Conservation (phyloP, 2,797 vertebrate genomes). For the Emydoidea blandingii region DNA sequence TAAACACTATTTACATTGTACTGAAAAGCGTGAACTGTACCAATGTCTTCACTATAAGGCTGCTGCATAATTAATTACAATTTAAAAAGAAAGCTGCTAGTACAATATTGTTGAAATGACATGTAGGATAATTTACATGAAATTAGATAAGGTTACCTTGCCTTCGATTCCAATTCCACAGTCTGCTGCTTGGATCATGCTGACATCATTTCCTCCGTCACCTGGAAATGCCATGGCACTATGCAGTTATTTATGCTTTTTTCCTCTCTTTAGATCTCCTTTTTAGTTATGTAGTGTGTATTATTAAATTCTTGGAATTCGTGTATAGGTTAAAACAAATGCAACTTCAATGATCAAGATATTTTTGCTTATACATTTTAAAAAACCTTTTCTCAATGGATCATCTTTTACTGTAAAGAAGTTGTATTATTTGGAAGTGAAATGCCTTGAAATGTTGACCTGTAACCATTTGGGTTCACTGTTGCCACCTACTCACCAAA, state of each 20-base stretch:
- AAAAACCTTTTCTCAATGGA: not conserved
- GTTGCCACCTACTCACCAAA: slow-evolving; percentile 29
- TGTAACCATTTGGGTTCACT: not conserved
- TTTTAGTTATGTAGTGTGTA: not conserved
- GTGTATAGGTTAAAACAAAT: not conserved
- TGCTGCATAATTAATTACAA: fast-evolving
- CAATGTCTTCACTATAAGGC: not conserved
- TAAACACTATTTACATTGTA: not conserved
- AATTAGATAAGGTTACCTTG: slow-evolving; percentile 77
- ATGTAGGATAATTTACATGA: not conserved
- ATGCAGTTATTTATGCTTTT: slow-evolving; percentile 49
- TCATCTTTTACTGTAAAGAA: not conserved
- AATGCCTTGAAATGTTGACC: not conserved
- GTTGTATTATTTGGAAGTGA: fast-evolving
- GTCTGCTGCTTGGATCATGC: slow-evolving; percentile 88
- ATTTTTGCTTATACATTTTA: not conserved
- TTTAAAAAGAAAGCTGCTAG: not conserved
- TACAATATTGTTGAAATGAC: not conserved
- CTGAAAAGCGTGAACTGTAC: not conserved
- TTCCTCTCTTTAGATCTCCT: not conserved
- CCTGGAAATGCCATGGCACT: slow-evolving; percentile 73
- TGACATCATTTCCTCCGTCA: slow-evolving; percentile 87
- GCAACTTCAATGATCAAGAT: not conserved
- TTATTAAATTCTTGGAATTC: not conserved
- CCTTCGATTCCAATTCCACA: slow-evolving; percentile 87